Percentiles rank a stretch among this genome's conserved stretches.
These are phyloP conservation scores for Ellobius talpinus DNA, from an alignment of 2,113 vertebrate genomes.

Conservation along the genomic window DNA sequence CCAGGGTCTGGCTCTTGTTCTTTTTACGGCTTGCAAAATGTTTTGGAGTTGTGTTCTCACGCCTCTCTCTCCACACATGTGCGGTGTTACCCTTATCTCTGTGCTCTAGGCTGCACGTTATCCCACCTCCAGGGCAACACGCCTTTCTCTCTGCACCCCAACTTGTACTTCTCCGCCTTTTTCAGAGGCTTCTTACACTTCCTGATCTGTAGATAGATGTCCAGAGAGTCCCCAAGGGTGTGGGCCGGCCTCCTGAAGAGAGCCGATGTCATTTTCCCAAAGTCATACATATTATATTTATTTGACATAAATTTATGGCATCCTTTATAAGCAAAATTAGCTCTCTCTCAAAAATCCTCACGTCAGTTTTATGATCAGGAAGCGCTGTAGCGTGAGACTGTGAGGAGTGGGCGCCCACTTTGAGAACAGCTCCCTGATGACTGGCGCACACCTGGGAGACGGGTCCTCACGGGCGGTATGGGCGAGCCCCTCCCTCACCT, in stretches of 20 bases:
- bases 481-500: neutral
- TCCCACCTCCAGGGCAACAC: neutral
- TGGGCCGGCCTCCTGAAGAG: neutral
- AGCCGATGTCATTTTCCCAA: neutral
- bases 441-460: neutral
- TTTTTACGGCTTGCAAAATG: neutral
- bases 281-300: neutral
- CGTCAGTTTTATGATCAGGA: neutral
- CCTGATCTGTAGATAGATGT: neutral
- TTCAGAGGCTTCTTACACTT: neutral
- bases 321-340: neutral
- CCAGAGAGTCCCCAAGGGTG: neutral
- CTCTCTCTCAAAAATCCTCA: neutral
- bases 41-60: neutral
- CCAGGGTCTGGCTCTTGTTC: neutral
- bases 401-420: neutral
- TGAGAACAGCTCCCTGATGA: neutral
- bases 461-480: neutral
- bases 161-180: neutral
- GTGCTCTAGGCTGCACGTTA: neutral
- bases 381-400: neutral
- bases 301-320: neutral
- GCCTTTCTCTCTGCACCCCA: neutral
- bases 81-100: neutral
- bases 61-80: neutral